Base-by-base conservation (phyloP, 2,888 invertebrate genomes). In the Drosophila macrospina region DNA sequence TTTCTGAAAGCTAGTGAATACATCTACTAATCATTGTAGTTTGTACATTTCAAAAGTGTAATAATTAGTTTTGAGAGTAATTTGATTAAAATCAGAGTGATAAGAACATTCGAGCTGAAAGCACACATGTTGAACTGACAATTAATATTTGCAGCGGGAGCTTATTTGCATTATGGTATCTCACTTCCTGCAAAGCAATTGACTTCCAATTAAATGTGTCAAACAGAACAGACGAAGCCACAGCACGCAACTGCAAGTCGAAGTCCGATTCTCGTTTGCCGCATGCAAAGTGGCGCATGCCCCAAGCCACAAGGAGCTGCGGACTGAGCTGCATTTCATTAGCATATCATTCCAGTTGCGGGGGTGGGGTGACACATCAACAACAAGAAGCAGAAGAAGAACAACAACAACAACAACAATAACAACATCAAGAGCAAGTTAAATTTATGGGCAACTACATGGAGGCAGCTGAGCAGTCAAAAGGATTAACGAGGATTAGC, bases 401-500 rank as follows among this genome's bases (percentile, higher is more conserved):
- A 37, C 8, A 37, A 37, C 13, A 51, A 42, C 44, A 56, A 60
- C 68, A 65, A 30, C 55, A 61, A 42, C 68, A 65, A 30, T 51
- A 61, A 42, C 44, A 56, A 36, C 36, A 36, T 26, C 45, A 62
- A 10, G 65, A 51, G 45, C 44, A 57, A 54, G 51, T 32, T 66
- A 63, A 81, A 80, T 82, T 82, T 86, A 82, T 86, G 78, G 74
- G 77, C 65, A 57, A 62, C 69, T 52, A 26, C 11, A 20, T 41
- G 32, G n/a, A 54, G 39, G 55, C 59, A 56, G 48, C 42, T 55
- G 42, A 28, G 44, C 61, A 64, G 51, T 37, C 63, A 59, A 63
- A 83, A 78, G 88, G 88, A 88, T 88, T 86, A 88, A 78, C 79
- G 81, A 86, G 86, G 87, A 87, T 86, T 86, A 88, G 72, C 52